phyloP scores from a whole-genome alignment of 2,797 vertebrate genomes.

The Poecilia gillii region DNA sequence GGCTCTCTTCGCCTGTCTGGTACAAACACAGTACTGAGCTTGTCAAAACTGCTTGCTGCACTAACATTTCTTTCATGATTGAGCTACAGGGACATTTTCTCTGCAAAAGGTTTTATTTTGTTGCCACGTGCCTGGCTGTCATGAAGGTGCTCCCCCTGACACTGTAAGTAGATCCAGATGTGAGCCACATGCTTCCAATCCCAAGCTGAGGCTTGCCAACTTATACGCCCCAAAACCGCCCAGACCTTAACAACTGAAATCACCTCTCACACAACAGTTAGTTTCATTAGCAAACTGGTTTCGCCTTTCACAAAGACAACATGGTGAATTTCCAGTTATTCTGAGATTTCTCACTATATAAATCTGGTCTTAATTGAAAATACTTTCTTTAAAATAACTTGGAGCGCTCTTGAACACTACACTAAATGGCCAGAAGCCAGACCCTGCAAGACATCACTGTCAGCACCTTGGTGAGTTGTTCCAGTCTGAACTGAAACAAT shows the following conservation, averaged over 20 bases:
- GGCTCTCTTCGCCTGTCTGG: slow-evolving; percentile 45
- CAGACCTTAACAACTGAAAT: slow-evolving; percentile 58
- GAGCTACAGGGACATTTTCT: slow-evolving; percentile 68
- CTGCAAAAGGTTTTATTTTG: slow-evolving; percentile 55
- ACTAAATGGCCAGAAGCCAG: slow-evolving; percentile 2
- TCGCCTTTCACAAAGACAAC: slow-evolving; percentile 79
- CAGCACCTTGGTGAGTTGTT: slow-evolving; percentile 2
- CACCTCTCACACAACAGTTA: slow-evolving; percentile 82
- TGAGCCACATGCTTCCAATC: slow-evolving; percentile 76
- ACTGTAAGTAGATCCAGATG: slow-evolving; percentile 77
- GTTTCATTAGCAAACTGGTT: slow-evolving; percentile 79
- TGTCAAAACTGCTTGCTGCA: slow-evolving; percentile 57
- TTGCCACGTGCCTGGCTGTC: slow-evolving; percentile 80
- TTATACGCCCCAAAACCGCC: slow-evolving; percentile 61
- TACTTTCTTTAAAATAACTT: not conserved
- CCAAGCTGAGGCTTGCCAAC: slow-evolving; percentile 53
- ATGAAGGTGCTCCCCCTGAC: slow-evolving; percentile 65
- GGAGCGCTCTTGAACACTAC: slow-evolving; percentile 8
- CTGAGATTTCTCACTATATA: not conserved
- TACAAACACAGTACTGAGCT: slow-evolving; percentile 51
- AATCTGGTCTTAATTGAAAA: not conserved
- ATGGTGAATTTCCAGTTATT: slow-evolving; percentile 25
- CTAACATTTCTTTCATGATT: slow-evolving; percentile 58
- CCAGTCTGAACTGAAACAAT: not conserved
- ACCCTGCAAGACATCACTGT: slow-evolving; percentile 4